These are phyloP conservation scores for Julus scanicus DNA, from an alignment of 2,888 invertebrate species.

Conservation along the genomic window DNA sequence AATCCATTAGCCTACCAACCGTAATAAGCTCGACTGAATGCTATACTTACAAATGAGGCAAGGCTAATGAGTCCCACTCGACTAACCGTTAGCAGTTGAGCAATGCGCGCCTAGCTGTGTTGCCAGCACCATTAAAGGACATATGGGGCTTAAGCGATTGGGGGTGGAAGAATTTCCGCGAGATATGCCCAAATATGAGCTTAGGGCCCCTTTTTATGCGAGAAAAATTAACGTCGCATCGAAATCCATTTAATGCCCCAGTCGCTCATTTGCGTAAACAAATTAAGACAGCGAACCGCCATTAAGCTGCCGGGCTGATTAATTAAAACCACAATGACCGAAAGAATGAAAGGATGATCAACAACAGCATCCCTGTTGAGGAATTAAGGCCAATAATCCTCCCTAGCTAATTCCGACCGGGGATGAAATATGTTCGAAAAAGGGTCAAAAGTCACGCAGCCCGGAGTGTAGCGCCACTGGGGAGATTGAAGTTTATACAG, in stretches of 20 bases:
- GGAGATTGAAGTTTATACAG: neutral
- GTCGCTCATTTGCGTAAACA: slow-evolving; percentile 27
- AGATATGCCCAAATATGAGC: neutral
- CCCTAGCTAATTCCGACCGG: neutral
- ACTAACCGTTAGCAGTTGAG: too few species aligned
- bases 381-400: neutral
- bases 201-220: neutral
- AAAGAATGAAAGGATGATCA: slow-evolving; percentile 26
- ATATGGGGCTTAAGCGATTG: too few species aligned
- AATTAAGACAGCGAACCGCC: slow-evolving; percentile 26
- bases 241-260: slow-evolving; percentile 27
- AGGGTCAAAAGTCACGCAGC: neutral
- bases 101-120: too few species aligned
- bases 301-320: slow-evolving; percentile 1
- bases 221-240: slow-evolving; percentile 10
- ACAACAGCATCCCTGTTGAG: neutral
- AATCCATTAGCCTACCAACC: too few species aligned
- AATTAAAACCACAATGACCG: slow-evolving; percentile 28
- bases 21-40: too few species aligned
- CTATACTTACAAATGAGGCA: too few species aligned
- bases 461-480: neutral
- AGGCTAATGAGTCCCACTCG: too few species aligned
- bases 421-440: slow-evolving; percentile 20
- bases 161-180: neutral
- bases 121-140: too few species aligned